Base-by-base conservation (phyloP, 2,113 vertebrate species). In the Perca schrenkii region DNA sequence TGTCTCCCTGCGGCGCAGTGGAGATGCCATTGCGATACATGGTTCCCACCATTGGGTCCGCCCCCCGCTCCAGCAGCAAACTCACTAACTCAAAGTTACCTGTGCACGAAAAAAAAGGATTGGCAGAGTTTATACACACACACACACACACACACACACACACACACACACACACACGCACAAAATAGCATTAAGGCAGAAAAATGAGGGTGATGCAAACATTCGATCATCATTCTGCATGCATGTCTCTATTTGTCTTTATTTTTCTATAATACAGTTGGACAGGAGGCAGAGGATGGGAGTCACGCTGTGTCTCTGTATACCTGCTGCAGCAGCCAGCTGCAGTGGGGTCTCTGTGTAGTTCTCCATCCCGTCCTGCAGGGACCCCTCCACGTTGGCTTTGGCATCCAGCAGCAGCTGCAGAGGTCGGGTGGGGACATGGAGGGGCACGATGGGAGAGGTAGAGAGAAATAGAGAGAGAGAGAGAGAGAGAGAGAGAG, bases 11-110 rank as follows among this genome's bases (percentile, higher is more conserved):
- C 15, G 98, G 96, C 47, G 97, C 96, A 1, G 97, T 96, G 87
- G 97, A 99, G 94, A 99, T 99, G 83, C 98, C 98, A 4, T 99
- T 99, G 77, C 98, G 97, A 94, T 97, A 98, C 96, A 98, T 96
- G 79, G 98, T 99, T 86, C 98, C 98, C 94, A 99, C 96, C 96
- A 99, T 96, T 90, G 98, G 97, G 87, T 99, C 98, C 5, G 96
- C 98, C 34, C 98, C 98, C 74, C 97, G 93, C 87, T 99, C 98
- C 96, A 99, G 91, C 95, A 99, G 95, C 95, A 99, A 95, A 95
- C 95, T 97, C 94, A 99, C 98, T 83, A 99, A 93, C 92, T 99
- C 98, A 96, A 99, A 98, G 95, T 99, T 98, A 90, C 98, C 98
- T 99, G 95, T 46, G 94, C 91, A 86, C 83, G 92, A 72, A 76